Conservation (phyloP, 2,113 vertebrate species). For the Orycteropus afer region DNA sequence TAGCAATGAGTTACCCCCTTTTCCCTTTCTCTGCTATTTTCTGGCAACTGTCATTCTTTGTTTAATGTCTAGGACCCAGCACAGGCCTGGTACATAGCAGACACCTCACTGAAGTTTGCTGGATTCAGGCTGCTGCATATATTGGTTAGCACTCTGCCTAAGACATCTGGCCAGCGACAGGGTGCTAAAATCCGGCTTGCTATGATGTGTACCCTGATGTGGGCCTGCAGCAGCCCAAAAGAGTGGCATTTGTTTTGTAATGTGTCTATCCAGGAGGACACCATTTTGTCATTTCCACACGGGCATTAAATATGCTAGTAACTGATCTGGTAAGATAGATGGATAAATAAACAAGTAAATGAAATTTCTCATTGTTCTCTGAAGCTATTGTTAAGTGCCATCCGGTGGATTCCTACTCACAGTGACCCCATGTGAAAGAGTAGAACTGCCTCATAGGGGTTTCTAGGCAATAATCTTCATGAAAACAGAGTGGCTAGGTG, state of each 20-base stretch:
- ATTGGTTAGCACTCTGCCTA: background rate
- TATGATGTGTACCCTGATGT: background rate
- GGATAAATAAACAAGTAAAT: background rate
- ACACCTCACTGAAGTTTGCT: background rate
- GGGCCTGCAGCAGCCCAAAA: background rate
- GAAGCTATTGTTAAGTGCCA: background rate
- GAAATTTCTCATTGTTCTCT: background rate
- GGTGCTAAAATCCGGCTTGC: background rate
- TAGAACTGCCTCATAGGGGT: too few relatives aligned
- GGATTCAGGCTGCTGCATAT: background rate
- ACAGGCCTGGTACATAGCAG: background rate
- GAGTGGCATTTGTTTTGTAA: background rate
- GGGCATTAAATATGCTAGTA: background rate
- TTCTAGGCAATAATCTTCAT: too few relatives aligned
- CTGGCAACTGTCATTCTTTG: background rate
- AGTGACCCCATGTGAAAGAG: too few relatives aligned
- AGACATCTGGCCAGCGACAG: background rate
- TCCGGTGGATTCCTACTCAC: too few relatives aligned
- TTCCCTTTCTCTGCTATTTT: background rate
- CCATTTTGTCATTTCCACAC: background rate
- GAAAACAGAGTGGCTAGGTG: too few relatives aligned
- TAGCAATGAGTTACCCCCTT: background rate
- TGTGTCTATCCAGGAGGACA: background rate
- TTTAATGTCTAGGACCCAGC: background rate
- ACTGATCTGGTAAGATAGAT: background rate